A percentile compares a stretch with the other conserved stretches of the same genome.
Evolutionary conservation across 2,888 invertebrate species (phyloP).

Genomic region (Cynaeus angustus): DNA sequence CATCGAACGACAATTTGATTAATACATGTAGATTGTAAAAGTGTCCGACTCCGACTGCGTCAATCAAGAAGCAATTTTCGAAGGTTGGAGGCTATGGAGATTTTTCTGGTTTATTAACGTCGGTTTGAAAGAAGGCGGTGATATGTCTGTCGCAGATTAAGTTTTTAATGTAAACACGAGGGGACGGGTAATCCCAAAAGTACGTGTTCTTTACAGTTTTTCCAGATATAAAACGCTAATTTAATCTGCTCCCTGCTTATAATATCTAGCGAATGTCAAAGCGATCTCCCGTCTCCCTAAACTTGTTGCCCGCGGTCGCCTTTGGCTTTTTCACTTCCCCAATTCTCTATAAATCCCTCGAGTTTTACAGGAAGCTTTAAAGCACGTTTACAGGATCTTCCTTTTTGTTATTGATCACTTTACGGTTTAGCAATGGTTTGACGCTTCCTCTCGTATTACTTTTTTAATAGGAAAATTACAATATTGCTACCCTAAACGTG

Average conservation of each 20-base stretch:
- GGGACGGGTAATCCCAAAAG: conserved; percentile 57
- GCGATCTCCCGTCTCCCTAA: conserved; percentile 61
- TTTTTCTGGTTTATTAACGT: conserved; percentile 51
- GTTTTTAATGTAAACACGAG: conserved; percentile 57
- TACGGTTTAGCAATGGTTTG: conserved; percentile 57
- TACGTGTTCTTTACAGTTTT: conserved; percentile 64
- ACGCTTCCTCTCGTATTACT: conserved; percentile 53
- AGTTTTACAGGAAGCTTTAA: conserved; percentile 66
- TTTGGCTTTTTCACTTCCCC: conserved; percentile 62
- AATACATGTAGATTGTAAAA: too few relatives aligned
- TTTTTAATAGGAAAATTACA: conserved; percentile 51
- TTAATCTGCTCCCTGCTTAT: conserved; percentile 68
- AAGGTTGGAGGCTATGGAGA: conserved; percentile 24
- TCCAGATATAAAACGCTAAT: conserved; percentile 68
- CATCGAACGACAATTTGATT: too few relatives aligned
- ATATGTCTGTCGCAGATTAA: conserved; percentile 58
- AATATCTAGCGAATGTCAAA: conserved; percentile 67
- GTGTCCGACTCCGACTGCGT: too few relatives aligned
- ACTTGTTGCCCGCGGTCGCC: conserved; percentile 68
- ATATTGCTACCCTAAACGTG: conserved; percentile 49
- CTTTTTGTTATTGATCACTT: conserved; percentile 66
- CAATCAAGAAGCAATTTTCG: conserved; percentile 5
- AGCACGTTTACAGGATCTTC: conserved; percentile 64
- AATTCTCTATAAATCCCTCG: conserved; percentile 62
- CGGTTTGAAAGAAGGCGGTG: conserved; percentile 49